Evolutionary conservation across 2,888 invertebrate genomes (phyloP).

Genomic region (Anaspis maculata): DNA sequence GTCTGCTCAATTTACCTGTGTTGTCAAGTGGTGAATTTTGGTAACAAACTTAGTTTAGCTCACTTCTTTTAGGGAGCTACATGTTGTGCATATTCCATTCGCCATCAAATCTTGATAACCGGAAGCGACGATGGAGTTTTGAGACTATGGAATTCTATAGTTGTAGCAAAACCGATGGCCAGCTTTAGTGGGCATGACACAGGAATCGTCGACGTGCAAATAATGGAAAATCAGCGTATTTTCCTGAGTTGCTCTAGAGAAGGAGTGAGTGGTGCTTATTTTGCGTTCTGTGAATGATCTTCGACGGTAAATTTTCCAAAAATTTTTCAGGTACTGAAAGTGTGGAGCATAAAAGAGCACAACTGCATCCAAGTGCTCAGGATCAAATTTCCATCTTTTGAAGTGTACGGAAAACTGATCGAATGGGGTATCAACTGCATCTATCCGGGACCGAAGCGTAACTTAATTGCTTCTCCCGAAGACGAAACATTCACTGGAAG

Average conservation of each 20-base stretch:
- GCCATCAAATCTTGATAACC: constrained; percentile 48
- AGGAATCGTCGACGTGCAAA: constrained; percentile 48
- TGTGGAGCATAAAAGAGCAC: constrained; percentile 54
- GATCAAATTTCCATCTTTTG: constrained; percentile 49
- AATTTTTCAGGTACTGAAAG: constrained; percentile 45
- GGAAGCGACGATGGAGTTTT: constrained; percentile 50
- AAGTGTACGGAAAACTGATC: constrained; percentile 48
- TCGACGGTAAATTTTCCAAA: constrained; percentile 4
- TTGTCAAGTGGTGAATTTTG: too few relatives aligned
- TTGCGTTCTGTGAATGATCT: too few relatives aligned
- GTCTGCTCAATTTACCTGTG: too few relatives aligned
- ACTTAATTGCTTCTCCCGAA: too few relatives aligned
- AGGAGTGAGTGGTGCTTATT: constrained; percentile 45
- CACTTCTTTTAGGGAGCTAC: too few relatives aligned
- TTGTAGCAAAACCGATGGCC: constrained; percentile 37
- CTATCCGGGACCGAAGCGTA: constrained; percentile 46
- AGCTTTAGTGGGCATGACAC: constrained; percentile 34
- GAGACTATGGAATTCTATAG: constrained; percentile 50
- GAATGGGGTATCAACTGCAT: constrained; percentile 51
- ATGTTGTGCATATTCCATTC: too few relatives aligned
- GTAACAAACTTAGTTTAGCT: too few relatives aligned
- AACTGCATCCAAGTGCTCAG: constrained; percentile 49
- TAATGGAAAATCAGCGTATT: constrained; percentile 43
- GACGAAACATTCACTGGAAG: too few relatives aligned
- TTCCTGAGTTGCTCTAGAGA: constrained; percentile 49